Conservation (phyloP, 2,888 invertebrate genomes). For the Dolichomitus sp. region DNA sequence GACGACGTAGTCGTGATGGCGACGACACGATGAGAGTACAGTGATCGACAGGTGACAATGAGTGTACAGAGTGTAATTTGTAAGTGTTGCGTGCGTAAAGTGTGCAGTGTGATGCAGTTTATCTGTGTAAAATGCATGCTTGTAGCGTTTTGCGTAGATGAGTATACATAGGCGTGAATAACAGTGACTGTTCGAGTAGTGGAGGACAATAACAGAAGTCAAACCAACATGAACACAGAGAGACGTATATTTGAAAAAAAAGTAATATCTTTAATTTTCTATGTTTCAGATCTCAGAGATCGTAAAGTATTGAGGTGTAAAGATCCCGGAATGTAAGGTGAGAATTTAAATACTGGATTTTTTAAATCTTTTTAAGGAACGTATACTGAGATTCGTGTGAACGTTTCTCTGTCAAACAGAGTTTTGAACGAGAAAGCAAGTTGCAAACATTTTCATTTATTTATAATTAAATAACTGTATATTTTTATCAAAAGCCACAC, state of each 20-base stretch:
- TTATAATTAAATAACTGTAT: conserved; percentile 73
- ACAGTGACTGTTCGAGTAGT: conserved; percentile 41
- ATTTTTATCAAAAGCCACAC: conserved; percentile 64
- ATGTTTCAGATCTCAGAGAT: conserved; percentile 59
- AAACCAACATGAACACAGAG: conserved; percentile 79
- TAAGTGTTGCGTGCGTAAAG: conserved; percentile 25
- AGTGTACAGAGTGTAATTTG: conserved; percentile 39
- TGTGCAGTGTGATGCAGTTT: conserved; percentile 32
- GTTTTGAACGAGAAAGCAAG: conserved; percentile 66
- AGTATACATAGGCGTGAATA: conserved; percentile 61
- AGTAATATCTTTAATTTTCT: conserved; percentile 28
- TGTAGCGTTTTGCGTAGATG: conserved; percentile 50
- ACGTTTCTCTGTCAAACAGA: conserved; percentile 65
- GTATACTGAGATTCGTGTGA: conserved; percentile 37
- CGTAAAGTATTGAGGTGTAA: conserved; percentile 53
- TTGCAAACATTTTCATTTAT: conserved; percentile 77
- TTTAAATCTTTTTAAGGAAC: conserved; percentile 21
- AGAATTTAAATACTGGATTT: conserved; percentile 25
- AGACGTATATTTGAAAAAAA: conserved; percentile 56
- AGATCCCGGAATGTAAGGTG: conserved; percentile 31
- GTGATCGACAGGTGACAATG: conserved; percentile 56
- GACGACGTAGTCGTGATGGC: conserved; percentile 66
- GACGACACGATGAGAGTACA: conserved; percentile 68
- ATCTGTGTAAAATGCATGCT: conserved; percentile 49
- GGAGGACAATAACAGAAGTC: conserved; percentile 75